Evolutionary conservation across 2,113 vertebrate species (phyloP), one percentile per base, ranked within the genome.

Genomic region (Anhinga rufa): DNA sequence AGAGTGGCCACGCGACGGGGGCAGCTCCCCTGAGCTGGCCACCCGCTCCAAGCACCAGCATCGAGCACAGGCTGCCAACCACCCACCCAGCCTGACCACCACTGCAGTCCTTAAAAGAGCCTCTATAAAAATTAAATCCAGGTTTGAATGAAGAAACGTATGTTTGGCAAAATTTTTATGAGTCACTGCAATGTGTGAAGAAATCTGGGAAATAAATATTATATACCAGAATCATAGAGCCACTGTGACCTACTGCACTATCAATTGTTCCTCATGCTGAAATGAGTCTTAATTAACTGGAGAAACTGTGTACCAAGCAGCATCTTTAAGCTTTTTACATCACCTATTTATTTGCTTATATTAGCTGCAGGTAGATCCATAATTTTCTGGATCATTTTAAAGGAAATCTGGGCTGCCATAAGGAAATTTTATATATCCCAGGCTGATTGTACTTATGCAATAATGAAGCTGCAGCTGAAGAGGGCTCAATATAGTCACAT

Each of bases 81-180:
- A 17, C 21, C 9, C 22, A 10, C 31, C 17, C 0, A 0, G 14
- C 13, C 28, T 5, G 6, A 7, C 13, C 6, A 0, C 49, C n/a
- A n/a, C 44, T 36, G 51, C 34, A 9, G 29, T 13, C 68, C 74
- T 13, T 28, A 13, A 31, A 84, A 70, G 11, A 42, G 15, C 7
- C n/a, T 77, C 64, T 36, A 6, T 12, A 7, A 46, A 81, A 82
- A 14, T 18, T 7, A 57, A 87, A 74, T 12, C 22, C 24, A 36
- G 7, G 4, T 26, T 19, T n/a, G 34, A 65, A n/a, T 25, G 40
- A n/a, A 81, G 36, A 62, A 88, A 79, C 7, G 7, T 0, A 4
- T 3, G 1, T 36, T 8, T 42, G 57, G n/a, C 46, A 62, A 71
- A 68, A 22, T n/a, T 34, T 52, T 20, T 76, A 55, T 29, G 85